Conservation (phyloP, 2,113 vertebrate genomes). For the Galbula dea region DNA sequence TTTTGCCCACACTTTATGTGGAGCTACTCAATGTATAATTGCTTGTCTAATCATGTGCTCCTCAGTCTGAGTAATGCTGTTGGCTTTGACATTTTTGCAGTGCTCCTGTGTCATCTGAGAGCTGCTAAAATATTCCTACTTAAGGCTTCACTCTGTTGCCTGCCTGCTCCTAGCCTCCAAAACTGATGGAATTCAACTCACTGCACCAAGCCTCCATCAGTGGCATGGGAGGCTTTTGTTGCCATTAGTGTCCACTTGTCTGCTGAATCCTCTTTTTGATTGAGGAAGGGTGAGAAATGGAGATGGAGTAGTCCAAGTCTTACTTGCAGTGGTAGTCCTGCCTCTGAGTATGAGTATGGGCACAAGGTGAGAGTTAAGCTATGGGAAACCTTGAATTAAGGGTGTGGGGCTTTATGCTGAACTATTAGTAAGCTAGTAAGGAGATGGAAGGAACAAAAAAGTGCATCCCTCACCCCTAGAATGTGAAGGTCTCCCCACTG, state of each 20-base stretch:
- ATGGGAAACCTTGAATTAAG: not conserved
- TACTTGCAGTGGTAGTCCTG: not conserved
- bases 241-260: not conserved
- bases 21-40: constrained; percentile 68
- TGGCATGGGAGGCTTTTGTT: not conserved
- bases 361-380: too few species aligned
- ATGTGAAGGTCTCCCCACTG: not conserved
- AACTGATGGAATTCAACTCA: not conserved
- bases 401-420: not conserved
- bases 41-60: constrained; percentile 59
- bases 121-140: constrained; percentile 13
- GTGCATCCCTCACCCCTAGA: not conserved
- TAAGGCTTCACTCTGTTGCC: not conserved
- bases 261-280: not conserved
- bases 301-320: not conserved
- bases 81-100: constrained; percentile 39
- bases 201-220: not conserved
- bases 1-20: constrained; percentile 68
- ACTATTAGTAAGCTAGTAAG: not conserved
- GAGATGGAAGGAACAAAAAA: not conserved
- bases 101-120: constrained; percentile 42
- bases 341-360: not conserved
- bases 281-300: not conserved
- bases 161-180: not conserved
- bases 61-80: constrained; percentile 48